Percentiles rank a stretch among this genome's conserved stretches.
These are phyloP conservation scores for Mimumesa dahlbomi DNA, from an alignment of 2,888 invertebrate species.

Conservation along the genomic window DNA sequence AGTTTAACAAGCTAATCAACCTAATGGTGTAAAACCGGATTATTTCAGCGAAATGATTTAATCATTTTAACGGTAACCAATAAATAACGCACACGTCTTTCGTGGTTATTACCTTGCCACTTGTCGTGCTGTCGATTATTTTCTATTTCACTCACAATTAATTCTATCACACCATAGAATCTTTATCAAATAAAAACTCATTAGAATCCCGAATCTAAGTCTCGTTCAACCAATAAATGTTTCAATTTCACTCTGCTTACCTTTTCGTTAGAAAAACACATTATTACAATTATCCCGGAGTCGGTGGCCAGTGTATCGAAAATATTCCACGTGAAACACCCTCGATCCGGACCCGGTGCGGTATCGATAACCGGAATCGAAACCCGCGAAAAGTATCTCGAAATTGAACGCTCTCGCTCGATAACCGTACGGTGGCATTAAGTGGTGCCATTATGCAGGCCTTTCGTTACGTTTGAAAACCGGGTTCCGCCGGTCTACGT, in stretches of 20 bases:
- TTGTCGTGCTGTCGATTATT: background rate
- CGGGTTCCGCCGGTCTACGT: slow-evolving; percentile 1
- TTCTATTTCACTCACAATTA: no score
- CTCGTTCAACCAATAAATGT: no score
- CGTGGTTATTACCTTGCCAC: slow-evolving; percentile 13
- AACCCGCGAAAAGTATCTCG: background rate
- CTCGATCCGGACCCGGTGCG: no score
- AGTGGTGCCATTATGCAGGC: slow-evolving; percentile 63
- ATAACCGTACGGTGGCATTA: slow-evolving; percentile 57
- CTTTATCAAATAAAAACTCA: no score
- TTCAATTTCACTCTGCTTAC: no score
- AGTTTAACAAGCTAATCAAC: slow-evolving; percentile 40
- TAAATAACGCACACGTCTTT: slow-evolving; percentile 42
- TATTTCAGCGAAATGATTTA: slow-evolving; percentile 43
- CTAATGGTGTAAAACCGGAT: slow-evolving; percentile 37
- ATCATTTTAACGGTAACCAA: slow-evolving; percentile 28
- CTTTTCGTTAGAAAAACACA: no score
- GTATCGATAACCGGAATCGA: no score
- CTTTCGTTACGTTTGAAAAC: slow-evolving; percentile 59
- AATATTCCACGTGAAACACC: background rate
- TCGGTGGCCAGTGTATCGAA: background rate
- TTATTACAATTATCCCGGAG: no score
- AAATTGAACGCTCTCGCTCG: background rate
- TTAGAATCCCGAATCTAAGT: no score
- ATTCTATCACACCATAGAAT: no score